Conservation (phyloP, 2,797 vertebrate species). For the Brachymystax lenok region DNA sequence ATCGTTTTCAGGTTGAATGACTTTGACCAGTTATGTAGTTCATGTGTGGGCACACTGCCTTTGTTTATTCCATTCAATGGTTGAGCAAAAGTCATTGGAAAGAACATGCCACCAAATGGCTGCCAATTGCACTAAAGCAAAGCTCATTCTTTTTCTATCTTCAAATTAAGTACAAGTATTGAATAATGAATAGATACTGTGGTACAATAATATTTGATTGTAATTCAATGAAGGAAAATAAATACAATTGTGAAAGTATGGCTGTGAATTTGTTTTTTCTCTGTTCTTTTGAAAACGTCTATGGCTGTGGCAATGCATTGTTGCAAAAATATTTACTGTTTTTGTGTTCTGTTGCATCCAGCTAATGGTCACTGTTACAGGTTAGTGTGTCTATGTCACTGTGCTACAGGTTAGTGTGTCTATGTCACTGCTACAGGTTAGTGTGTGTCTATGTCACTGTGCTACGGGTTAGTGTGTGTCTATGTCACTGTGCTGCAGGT, state of each 20-base stretch:
- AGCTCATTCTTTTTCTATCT: background rate
- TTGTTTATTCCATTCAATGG: slow-evolving; percentile 44
- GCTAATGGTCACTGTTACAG: too few relatives aligned
- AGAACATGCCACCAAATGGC: slow-evolving; percentile 44
- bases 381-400: too few relatives aligned
- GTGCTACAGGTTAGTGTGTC: too few relatives aligned
- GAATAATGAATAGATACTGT: background rate
- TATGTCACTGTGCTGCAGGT: too few relatives aligned
- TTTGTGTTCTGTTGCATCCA: too few relatives aligned
- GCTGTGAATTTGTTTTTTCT: background rate
- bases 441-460: too few relatives aligned
- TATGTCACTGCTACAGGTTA: too few relatives aligned
- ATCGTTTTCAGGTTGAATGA: slow-evolving; percentile 25
- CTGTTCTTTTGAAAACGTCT: background rate
- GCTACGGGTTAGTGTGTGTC: too few relatives aligned
- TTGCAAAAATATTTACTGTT: too few relatives aligned
- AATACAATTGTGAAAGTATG: background rate
- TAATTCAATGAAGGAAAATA: background rate
- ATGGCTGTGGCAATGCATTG: background rate
- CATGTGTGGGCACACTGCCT: slow-evolving; percentile 47
- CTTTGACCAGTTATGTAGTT: slow-evolving; percentile 38
- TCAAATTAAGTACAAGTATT: slow-evolving; percentile 5
- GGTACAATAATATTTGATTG: background rate
- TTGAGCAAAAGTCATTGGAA: slow-evolving; percentile 23
- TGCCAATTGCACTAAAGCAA: slow-evolving; percentile 17